Evolutionary conservation across 2,113 vertebrate species (phyloP), one percentile per base, ranked within the genome.

Genomic region (Plecturocebus donacophilus): DNA sequence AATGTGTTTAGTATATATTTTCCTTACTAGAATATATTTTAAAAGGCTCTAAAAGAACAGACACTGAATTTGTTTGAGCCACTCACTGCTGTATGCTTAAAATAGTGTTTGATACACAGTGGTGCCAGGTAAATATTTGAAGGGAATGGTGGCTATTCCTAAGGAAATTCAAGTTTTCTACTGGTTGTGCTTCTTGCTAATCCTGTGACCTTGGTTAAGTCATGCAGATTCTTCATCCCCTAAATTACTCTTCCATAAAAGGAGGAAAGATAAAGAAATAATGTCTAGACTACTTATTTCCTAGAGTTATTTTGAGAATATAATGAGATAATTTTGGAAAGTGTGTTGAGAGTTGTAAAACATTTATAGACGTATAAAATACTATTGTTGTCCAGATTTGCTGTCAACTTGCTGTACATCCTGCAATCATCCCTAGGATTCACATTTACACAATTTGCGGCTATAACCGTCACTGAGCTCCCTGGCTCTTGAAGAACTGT

Each of bases 271-370:
- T 61, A 66, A 93, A 90, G 49, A 58, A 86, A 81, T 58, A 93
- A 30, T 87, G 21, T 38, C 27, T 81, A 49, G 40, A 52, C 23
- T 71, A 38, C 49, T 68, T 95, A 92, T 94, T 90, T 83, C 71
- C 45, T 71, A 66, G 85, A 42, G 54, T 93, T 87, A 49, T 90
- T 80, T 76, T 58, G 58, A 61, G 52, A 8, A 52, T 77, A 68
- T 64, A 82, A 91, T 61, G 27, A 71, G 16, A 73, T 82, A 88
- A 76, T 86, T 58, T 61, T 21, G 35, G 8, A 42, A 93, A 93
- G 83, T 38, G 19, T n/a, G 8, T 38, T 79, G 56, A 81, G 66
- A 95, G 90, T 8, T 90, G 23, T 91, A 77, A 95, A 94, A 79
- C 20, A 42, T 61, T 64, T 85, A 76, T 21, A 91, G 45, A 85